These are phyloP conservation scores for Machimus atricapillus DNA, from an alignment of 2,888 invertebrate species.

Conservation along the genomic window DNA sequence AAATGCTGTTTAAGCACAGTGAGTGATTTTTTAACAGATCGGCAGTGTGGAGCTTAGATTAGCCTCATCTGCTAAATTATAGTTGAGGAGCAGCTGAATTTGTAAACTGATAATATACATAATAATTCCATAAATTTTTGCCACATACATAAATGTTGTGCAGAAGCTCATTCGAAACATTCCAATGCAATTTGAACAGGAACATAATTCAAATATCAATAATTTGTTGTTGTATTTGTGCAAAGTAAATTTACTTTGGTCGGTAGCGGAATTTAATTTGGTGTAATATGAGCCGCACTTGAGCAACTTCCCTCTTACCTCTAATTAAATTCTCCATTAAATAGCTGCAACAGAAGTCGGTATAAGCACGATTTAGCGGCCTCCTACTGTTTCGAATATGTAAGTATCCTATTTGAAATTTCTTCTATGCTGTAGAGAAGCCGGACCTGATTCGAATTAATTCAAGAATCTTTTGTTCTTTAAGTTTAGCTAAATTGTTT, in stretches of 20 bases:
- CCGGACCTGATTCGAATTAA: not conserved
- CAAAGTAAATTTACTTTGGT: not conserved
- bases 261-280: not conserved
- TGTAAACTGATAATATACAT: not conserved
- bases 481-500: conserved; percentile 17
- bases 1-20: not conserved
- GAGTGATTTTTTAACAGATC: not conserved
- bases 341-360: not conserved
- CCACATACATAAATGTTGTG: not conserved
- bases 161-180: not conserved
- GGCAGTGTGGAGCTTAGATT: not conserved
- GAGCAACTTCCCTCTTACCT: not conserved
- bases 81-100: not conserved
- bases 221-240: not conserved
- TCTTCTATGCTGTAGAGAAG: not conserved
- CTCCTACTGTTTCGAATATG: not conserved
- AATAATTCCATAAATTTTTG: not conserved
- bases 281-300: not conserved
- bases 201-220: not conserved
- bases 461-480: not conserved
- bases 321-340: not conserved
- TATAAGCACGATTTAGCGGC: not conserved
- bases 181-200: not conserved
- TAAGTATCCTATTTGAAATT: not conserved
- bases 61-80: not conserved